Conservation (phyloP, 2,113 vertebrate genomes). For the Lipophrys pholis region DNA sequence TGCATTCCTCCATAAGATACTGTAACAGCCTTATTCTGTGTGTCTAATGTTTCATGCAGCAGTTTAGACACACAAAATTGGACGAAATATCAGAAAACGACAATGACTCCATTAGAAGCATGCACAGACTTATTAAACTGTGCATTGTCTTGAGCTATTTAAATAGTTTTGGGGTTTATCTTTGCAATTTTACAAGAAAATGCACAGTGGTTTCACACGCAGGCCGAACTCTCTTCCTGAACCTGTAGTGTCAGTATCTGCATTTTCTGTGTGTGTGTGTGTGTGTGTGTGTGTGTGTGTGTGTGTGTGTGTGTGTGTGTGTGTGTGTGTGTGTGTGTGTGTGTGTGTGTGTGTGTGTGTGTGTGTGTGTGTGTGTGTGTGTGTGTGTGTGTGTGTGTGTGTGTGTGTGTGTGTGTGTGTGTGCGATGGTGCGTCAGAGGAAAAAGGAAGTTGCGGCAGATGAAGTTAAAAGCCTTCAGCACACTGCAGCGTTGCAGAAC, state of each 20-base stretch:
- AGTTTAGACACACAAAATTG: not conserved
- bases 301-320: constrained; percentile 19
- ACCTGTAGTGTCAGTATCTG: not conserved
- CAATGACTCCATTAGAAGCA: no score
- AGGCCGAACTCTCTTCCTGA: constrained; percentile 32
- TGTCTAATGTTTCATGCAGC: not conserved
- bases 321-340: constrained; percentile 21
- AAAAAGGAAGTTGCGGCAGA: constrained; percentile 79
- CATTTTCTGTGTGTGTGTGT: no score
- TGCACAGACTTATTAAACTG: not conserved
- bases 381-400: constrained; percentile 5
- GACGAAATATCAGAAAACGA: no score
- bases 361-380: constrained; percentile 12
- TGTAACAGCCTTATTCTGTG: not conserved
- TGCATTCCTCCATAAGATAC: not conserved
- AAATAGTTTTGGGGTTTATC: no score
- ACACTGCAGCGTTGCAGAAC: constrained; percentile 75
- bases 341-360: constrained; percentile 8
- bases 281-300: no score
- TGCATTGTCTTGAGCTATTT: no score
- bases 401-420: constrained; percentile 15
- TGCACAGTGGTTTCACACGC: not conserved
- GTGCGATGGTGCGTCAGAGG: constrained; percentile 69
- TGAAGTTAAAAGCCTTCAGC: constrained; percentile 72
- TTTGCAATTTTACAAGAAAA: no score